phyloP scores from a whole-genome alignment of 2,888 invertebrate species.

The Drosophila flavopinicola region DNA sequence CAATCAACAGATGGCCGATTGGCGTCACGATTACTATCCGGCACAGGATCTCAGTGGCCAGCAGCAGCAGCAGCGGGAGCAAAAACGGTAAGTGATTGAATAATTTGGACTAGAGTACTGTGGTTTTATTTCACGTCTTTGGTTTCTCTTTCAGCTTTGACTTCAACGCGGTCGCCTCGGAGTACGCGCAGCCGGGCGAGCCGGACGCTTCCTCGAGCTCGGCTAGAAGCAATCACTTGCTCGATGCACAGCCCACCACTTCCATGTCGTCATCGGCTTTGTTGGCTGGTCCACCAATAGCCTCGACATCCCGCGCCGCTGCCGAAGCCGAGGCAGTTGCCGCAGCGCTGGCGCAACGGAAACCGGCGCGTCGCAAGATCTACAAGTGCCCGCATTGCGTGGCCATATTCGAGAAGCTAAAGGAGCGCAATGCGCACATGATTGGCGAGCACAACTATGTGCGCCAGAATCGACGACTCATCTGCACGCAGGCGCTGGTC shows the following conservation, averaged over 20 bases:
- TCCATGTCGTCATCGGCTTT: constrained; percentile 71
- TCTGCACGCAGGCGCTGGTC: constrained; percentile 72
- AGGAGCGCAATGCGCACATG: constrained; percentile 83
- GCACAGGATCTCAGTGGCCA: constrained; percentile 82
- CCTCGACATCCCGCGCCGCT: constrained; percentile 64
- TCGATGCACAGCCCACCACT: constrained; percentile 63
- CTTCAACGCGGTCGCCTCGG: constrained; percentile 58
- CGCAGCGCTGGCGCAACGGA: constrained; percentile 56
- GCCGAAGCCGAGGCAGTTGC: constrained; percentile 61
- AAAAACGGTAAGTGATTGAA: constrained; percentile 66
- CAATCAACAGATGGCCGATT: constrained; percentile 75
- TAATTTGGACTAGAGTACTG: background rate
- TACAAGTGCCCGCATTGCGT: constrained; percentile 83
- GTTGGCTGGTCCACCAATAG: constrained; percentile 81
- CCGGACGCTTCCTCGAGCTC: constrained; percentile 46
- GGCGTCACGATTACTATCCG: constrained; percentile 82
- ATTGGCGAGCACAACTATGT: constrained; percentile 83
- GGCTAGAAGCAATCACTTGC: constrained; percentile 41
- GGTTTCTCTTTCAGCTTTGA: constrained; percentile 51
- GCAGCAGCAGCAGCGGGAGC: constrained; percentile 50
- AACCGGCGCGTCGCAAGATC: constrained; percentile 77
- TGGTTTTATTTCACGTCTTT: background rate
- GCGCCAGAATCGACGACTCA: constrained; percentile 82
- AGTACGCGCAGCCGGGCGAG: constrained; percentile 42
- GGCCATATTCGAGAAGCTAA: constrained; percentile 81